These are phyloP conservation scores for Pollachius pollachius DNA, from an alignment of 2,113 vertebrate species.

Conservation along the genomic window DNA sequence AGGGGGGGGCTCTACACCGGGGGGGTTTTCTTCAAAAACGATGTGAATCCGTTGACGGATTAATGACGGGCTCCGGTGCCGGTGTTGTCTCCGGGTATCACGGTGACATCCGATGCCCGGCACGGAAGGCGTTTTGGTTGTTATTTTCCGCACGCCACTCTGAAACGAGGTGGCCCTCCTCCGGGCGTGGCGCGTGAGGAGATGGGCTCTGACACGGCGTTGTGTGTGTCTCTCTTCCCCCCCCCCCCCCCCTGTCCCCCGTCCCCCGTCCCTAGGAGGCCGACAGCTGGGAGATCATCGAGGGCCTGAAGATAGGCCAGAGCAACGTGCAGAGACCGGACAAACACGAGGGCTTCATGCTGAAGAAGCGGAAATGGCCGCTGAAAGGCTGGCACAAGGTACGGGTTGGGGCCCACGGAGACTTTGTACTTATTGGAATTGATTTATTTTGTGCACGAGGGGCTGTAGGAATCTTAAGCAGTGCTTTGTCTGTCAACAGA, in stretches of 20 bases:
- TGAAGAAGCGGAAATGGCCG: constrained; percentile 99
- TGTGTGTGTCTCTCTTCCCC: constrained; percentile 7
- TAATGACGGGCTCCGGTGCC: constrained; percentile 24
- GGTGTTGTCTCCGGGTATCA: constrained; percentile 17
- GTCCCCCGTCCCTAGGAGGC: constrained; percentile 78
- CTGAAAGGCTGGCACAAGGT: constrained; percentile 99
- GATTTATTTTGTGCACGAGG: constrained; percentile 3
- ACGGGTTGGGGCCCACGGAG: constrained; percentile 25
- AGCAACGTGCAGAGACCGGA: constrained; percentile 95
- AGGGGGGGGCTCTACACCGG: constrained; percentile 23
- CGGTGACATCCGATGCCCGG: not conserved
- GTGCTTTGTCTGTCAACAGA: not conserved
- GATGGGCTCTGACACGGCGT: constrained; percentile 26
- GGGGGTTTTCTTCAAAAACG: constrained; percentile 38
- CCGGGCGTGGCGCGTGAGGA: constrained; percentile 7
- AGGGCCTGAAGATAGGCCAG: constrained; percentile 96
- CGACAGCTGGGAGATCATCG: constrained; percentile 98
- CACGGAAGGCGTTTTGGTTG: not conserved
- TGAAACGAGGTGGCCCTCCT: not conserved
- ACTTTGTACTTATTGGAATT: constrained; percentile 19
- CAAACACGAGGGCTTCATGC: constrained; percentile 97
- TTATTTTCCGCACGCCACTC: constrained; percentile 19
- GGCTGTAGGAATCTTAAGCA: constrained; percentile 9
- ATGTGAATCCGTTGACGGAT: constrained; percentile 1
- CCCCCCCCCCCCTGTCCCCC: not conserved